Percentiles rank a stretch among this genome's conserved stretches.
phyloP scores from a whole-genome alignment of 2,888 invertebrate genomes.

The Ditylenchus weischeri region DNA sequence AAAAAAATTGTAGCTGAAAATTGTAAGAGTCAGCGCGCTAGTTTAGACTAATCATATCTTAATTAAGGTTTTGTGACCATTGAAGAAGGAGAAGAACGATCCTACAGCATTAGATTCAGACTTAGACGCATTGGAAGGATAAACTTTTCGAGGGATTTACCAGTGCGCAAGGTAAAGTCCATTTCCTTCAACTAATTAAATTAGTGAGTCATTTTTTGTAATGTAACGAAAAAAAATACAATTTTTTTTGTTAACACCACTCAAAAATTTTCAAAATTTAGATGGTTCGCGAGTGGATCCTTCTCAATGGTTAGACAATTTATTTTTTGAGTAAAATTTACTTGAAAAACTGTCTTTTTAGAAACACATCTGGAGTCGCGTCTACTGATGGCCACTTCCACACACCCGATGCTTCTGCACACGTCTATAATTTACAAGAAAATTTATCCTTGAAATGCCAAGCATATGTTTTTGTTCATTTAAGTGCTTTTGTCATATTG shows the following conservation, averaged over 20 bases:
- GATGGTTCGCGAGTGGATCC: slow-evolving; percentile 58
- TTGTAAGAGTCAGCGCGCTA: not conserved
- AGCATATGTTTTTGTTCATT: too few species aligned
- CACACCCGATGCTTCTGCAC: slow-evolving; percentile 54
- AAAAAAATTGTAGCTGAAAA: too few species aligned
- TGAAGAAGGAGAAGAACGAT: slow-evolving; percentile 47
- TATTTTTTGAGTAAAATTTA: not conserved
- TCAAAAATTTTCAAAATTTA: slow-evolving; percentile 20
- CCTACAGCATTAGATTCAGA: slow-evolving; percentile 48
- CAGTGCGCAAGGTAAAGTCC: slow-evolving; percentile 46
- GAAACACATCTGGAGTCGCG: slow-evolving; percentile 50
- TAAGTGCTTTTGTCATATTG: too few species aligned
- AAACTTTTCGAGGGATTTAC: slow-evolving; percentile 55
- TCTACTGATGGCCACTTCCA: slow-evolving; percentile 52
- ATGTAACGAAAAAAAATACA: not conserved
- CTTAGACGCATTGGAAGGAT: slow-evolving; percentile 51
- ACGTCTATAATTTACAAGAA: slow-evolving; percentile 52
- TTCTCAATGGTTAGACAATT: slow-evolving; percentile 39
- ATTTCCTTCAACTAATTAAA: not conserved
- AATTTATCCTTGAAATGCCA: slow-evolving; percentile 42
- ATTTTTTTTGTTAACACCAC: not conserved
- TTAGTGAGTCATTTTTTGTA: not conserved
- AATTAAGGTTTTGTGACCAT: slow-evolving; percentile 52
- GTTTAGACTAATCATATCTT: not conserved
- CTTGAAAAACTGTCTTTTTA: not conserved